Evolutionary conservation across 1,140 invertebrate genomes (phyloP), one percentile per base, ranked within the genome.

Genomic region (Phenacoccus solenopsis): DNA sequence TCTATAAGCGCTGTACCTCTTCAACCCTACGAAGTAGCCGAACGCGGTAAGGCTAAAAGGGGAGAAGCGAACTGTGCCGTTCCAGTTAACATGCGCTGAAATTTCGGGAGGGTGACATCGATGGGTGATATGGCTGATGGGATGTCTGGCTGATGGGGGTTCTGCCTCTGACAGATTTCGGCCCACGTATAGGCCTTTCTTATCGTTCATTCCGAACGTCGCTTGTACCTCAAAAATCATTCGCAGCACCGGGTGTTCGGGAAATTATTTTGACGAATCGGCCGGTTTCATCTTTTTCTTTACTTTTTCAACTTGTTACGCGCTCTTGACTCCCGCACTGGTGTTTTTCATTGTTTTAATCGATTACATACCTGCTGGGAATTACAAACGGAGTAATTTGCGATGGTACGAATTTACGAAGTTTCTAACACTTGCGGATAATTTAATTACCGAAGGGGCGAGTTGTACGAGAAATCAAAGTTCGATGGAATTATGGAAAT

Each of bases 141-240:
- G 25, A 64, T 27, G 59, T 64, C 25, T 27, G 59, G 59, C 59
- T 64, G 59, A 64, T 64, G 59, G 59, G 59, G 59, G 59, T 64
- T 64, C 59, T 64, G 59, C 59, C 59, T 64, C 59, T 64, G 59
- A 64, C 59, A 64, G 59, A 64, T 64, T 64, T 64, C 22, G 59
- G 59, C 59, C 59, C 59, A 64, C 59, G 59, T 64, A 64, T 38
- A 38, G 59, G 21, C 59, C 22, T 64, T 64, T 64, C 59, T 64
- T 64, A 64, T 64, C 59, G 59, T 64, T 64, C 25, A 64, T 64
- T 64, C 59, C 59, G 59, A 64, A 64, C 59, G 25, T 64, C 59
- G 59, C 25, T 64, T 64, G 38, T 64, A 64, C 59, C 59, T 64
- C 59, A 64, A 64, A 64, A 64, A 64, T 64, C 59, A 64, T 64